These are phyloP conservation scores for Progne subis DNA, from an alignment of 2,113 vertebrate genomes.

Conservation along the genomic window DNA sequence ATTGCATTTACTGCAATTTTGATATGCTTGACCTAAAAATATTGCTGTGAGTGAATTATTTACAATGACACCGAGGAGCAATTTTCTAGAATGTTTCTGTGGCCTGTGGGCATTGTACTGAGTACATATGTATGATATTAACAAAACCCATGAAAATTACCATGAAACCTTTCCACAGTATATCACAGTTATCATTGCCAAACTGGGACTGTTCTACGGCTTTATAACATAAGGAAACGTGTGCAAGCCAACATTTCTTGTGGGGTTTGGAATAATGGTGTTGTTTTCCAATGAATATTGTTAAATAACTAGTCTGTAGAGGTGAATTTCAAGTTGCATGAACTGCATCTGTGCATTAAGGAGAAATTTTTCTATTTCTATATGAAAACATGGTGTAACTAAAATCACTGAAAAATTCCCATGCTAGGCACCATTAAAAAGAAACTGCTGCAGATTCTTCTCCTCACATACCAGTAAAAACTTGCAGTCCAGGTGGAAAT, in stretches of 20 bases:
- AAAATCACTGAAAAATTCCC: background rate
- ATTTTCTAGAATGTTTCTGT: background rate
- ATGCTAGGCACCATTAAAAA: background rate
- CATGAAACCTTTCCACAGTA: background rate
- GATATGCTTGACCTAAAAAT: slow-evolving; percentile 47
- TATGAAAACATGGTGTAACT: background rate
- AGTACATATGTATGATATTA: background rate
- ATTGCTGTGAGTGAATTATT: slow-evolving; percentile 33
- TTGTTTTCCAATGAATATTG: background rate
- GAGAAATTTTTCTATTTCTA: background rate
- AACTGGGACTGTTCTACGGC: background rate
- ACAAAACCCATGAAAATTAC: background rate
- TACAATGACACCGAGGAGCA: background rate
- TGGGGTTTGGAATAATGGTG: background rate
- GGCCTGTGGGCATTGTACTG: background rate
- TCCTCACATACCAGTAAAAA: background rate
- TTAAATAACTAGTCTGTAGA: background rate
- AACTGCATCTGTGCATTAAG: background rate
- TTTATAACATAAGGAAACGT: background rate
- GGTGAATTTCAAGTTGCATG: background rate
- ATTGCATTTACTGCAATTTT: background rate
- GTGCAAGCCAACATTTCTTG: background rate
- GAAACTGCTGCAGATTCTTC: background rate
- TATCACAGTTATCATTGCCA: background rate
- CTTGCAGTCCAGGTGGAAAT: background rate